A percentile compares a stretch with the other conserved stretches of the same genome.
These are phyloP conservation scores for Tinea pellionella DNA, from an alignment of 2,888 invertebrate species.

Conservation along the genomic window DNA sequence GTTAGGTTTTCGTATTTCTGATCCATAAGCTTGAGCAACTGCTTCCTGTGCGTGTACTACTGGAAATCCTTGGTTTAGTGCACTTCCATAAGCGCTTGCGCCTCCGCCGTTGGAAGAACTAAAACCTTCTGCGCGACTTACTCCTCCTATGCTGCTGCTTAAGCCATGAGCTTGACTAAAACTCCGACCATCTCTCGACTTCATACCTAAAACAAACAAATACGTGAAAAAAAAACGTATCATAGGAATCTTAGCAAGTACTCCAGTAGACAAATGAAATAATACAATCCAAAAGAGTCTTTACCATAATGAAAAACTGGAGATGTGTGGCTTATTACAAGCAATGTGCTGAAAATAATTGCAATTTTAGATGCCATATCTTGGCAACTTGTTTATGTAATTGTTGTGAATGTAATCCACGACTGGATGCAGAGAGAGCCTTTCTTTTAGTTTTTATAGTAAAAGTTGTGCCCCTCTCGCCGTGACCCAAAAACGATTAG, in stretches of 20 bases:
- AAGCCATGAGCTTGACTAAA: conserved; percentile 39
- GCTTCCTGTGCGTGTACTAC: conserved; percentile 28
- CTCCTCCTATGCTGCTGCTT: conserved; percentile 31
- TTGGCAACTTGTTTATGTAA: conserved; percentile 25
- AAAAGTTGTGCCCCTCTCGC: conserved; percentile 16
- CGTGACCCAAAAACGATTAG: conserved; percentile 30
- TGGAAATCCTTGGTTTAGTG: conserved; percentile 24
- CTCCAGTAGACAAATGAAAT: no score
- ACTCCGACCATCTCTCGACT: conserved; percentile 48
- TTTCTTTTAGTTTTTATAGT: conserved; percentile 62
- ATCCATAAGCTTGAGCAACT: conserved; percentile 30
- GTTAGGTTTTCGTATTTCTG: conserved; percentile 9
- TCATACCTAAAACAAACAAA: conserved; percentile 27
- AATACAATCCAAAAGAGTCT: no score
- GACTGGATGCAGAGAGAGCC: conserved; percentile 63
- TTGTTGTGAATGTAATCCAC: conserved; percentile 26
- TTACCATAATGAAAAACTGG: not conserved
- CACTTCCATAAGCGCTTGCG: conserved; percentile 34
- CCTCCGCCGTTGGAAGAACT: conserved; percentile 31
- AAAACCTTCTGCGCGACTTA: conserved; percentile 33
- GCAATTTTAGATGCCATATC: conserved; percentile 52
- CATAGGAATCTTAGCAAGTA: no score
- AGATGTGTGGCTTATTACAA: conserved; percentile 37
- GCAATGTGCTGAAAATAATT: conserved; percentile 35
- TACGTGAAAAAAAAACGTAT: no score